These are phyloP conservation scores for Todiramphus chloris DNA, from an alignment of 2,113 vertebrate genomes.

Conservation along the genomic window DNA sequence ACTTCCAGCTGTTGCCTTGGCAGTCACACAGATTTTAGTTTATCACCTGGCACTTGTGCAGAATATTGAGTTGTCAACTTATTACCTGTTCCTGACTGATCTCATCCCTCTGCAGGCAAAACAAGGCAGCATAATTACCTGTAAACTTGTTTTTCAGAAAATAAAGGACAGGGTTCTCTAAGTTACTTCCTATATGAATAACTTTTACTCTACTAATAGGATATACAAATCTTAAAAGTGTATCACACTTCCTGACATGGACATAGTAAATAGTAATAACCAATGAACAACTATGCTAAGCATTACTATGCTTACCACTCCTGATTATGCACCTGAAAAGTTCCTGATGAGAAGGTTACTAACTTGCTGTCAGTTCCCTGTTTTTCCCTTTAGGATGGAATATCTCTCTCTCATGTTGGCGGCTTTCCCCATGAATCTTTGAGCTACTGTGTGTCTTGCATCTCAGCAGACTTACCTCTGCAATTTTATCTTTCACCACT, in stretches of 20 bases:
- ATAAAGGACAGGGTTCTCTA: not conserved
- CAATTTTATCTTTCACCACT: not conserved
- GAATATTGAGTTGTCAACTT: not conserved
- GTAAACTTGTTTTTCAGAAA: not conserved
- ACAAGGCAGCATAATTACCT: not conserved
- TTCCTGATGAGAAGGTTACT: not conserved
- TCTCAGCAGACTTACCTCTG: not conserved
- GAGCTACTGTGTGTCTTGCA: not conserved
- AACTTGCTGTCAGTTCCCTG: not conserved
- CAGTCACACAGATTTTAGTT: not conserved
- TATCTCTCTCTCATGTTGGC: not conserved
- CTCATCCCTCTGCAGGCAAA: not conserved
- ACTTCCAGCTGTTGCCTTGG: not conserved
- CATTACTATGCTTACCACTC: not conserved
- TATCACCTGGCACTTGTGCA: not conserved
- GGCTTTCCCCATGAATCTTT: not conserved
- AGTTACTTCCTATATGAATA: not conserved
- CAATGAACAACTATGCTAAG: not conserved
- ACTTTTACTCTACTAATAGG: not conserved
- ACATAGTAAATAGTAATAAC: not conserved
- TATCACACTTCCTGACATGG: not conserved
- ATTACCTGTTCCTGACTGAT: not conserved
- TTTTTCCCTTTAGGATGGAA: not conserved
- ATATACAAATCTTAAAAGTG: not conserved
- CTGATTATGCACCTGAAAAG: not conserved